phyloP scores from a whole-genome alignment of 2,113 vertebrate species.

The Neolamprologus ventralis region DNA sequence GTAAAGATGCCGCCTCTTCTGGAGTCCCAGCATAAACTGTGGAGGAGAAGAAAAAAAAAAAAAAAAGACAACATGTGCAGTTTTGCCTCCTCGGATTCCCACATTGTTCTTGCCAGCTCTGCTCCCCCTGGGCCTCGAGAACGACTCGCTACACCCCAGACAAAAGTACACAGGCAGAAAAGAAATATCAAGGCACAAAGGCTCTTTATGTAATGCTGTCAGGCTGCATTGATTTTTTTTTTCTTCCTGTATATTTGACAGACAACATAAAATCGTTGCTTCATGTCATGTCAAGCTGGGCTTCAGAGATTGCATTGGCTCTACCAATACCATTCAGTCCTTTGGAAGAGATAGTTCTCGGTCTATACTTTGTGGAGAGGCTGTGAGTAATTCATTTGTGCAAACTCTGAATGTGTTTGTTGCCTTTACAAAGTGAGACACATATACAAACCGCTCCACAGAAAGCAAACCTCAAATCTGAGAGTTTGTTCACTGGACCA shows the following conservation, averaged over 20 bases:
- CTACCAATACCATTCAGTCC: constrained; percentile 7
- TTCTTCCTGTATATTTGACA: constrained; percentile 50
- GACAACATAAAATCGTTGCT: constrained; percentile 61
- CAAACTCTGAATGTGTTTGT: background rate
- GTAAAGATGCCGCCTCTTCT: constrained; percentile 66
- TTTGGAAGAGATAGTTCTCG: constrained; percentile 30
- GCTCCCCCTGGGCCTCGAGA: constrained; percentile 44
- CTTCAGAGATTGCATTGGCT: constrained; percentile 18
- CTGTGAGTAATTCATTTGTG: constrained; percentile 21
- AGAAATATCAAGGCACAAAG: constrained; percentile 58
- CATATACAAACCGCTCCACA: background rate
- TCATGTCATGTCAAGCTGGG: constrained; percentile 50
- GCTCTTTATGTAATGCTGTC: constrained; percentile 65
- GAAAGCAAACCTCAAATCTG: background rate
- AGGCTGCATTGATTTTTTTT: constrained; percentile 53
- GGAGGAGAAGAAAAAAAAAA: background rate
- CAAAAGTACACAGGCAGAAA: constrained; percentile 55
- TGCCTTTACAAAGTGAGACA: constrained; percentile 17
- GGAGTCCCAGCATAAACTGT: constrained; percentile 47
- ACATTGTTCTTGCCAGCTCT: constrained; percentile 59
- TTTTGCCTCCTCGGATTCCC: constrained; percentile 61
- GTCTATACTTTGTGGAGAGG: background rate
- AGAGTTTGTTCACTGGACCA: background rate
- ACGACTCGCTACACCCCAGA: constrained; percentile 44
- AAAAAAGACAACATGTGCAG: constrained; percentile 48